Conservation (phyloP, 2,797 vertebrate genomes). For the Gymnothorax javanicus region DNA sequence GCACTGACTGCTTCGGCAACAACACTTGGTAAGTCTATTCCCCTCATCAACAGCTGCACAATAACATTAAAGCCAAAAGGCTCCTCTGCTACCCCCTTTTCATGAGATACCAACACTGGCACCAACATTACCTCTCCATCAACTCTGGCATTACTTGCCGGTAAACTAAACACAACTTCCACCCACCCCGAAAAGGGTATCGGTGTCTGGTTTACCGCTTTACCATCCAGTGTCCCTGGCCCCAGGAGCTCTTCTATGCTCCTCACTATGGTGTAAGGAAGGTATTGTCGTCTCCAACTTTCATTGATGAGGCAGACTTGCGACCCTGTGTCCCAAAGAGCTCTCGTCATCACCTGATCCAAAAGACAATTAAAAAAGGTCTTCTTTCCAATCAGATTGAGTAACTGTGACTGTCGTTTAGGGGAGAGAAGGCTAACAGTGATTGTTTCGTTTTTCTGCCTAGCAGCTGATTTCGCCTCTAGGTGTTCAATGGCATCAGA, state of each 20-base stretch:
- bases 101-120: too few relatives aligned
- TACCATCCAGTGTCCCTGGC: conserved; percentile 16
- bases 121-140: too few relatives aligned
- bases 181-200: conserved; percentile 39
- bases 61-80: conserved; percentile 45
- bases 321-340: too few relatives aligned
- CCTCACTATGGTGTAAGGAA: conserved; percentile 13
- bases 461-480: too few relatives aligned
- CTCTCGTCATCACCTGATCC: conserved; percentile 12
- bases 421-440: conserved; percentile 21
- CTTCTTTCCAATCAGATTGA: conserved; percentile 31
- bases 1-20: too few relatives aligned
- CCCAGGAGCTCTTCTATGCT: conserved; percentile 40
- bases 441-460: not conserved
- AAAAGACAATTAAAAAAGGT: conserved; percentile 43
- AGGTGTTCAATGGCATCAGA: too few relatives aligned
- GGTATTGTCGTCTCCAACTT: conserved; percentile 23
- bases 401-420: not conserved
- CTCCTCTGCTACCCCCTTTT: conserved; percentile 24
- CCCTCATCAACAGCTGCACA: conserved; percentile 27
- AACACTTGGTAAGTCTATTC: too few relatives aligned
- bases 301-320: conserved; percentile 38
- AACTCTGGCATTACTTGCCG: conserved; percentile 32
- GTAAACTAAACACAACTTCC: too few relatives aligned
- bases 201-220: conserved; percentile 45